Base-by-base conservation (phyloP, 2,113 vertebrate genomes). In the Thalassarche chlororhynchos region DNA sequence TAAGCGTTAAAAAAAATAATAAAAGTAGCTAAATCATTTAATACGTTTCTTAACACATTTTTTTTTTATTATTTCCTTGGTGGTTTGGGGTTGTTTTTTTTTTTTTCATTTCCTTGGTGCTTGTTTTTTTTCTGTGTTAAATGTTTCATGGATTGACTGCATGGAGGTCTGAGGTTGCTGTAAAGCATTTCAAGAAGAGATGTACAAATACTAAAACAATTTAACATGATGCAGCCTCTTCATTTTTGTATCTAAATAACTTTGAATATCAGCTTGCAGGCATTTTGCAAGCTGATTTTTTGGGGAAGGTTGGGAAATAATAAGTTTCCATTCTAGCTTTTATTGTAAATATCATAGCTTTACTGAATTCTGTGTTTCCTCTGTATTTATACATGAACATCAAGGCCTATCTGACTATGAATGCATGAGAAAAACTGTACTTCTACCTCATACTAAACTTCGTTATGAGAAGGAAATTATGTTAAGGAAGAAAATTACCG, bases 371-470 rank as follows among this genome's bases (percentile, higher is more conserved):
- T 57, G 14, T 60, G 65, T 71, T 97, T 64, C 61, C 24, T 0
- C 75, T 96, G 55, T 96, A 77, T 92, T 97, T 97, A 95, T 94
- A 90, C 28, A 25, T 85, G 84, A 96, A 52, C 34, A 42, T 64
- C 17, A 20, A 90, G 80, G 70, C 91, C 66, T 96, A 14, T 97
- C 74, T 97, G 92, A 80, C 65, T 71, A 15, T 36, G 15, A 84
- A 80, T 46, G 23, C n/a, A 21, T 26, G 49, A 82, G 38, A 55
- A 46, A 47, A 87, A 83, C 42, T 28, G 8, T 66, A 23, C 24
- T 78, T 54, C 20, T 79, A 25, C 52, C 51, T 68, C 19, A 4
- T 9, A 3, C 14, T 42, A 29, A 81, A 77, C 28, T 83, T 84
- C n/a, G 15, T 24, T 5, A 14, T 9, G 38, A 52, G 42, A 21